Evolutionary conservation across 1,140 invertebrate genomes (phyloP).

Genomic region (Brachionus calyciflorus): DNA sequence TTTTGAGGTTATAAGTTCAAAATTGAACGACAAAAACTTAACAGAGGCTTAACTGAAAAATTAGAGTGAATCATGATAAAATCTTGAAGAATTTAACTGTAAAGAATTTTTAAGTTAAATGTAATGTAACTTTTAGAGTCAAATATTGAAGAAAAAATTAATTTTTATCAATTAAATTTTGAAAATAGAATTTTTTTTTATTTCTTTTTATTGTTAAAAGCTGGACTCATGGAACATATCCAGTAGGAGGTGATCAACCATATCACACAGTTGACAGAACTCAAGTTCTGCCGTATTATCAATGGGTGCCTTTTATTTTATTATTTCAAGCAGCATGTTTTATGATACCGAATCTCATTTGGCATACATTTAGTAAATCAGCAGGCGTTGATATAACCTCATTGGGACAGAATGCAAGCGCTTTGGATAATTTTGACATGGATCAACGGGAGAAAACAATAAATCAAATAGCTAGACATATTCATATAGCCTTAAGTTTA

Average conservation of each 20-base stretch:
- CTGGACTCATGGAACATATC: conserved; percentile 42
- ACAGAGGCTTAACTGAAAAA: too few relatives aligned
- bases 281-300: conserved; percentile 59
- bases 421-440: conserved; percentile 49
- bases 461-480: conserved; percentile 58
- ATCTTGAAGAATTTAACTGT: too few relatives aligned
- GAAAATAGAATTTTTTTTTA: too few relatives aligned
- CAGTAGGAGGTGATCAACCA: conserved; percentile 31
- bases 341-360: conserved; percentile 57
- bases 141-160: too few relatives aligned
- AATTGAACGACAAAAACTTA: too few relatives aligned
- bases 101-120: too few relatives aligned
- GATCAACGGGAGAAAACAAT: conserved; percentile 56
- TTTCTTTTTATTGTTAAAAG: conserved; percentile 66
- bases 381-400: conserved; percentile 48
- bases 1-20: too few relatives aligned
- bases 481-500: conserved; percentile 48
- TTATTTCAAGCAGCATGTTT: conserved; percentile 59
- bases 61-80: too few relatives aligned
- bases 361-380: conserved; percentile 51
- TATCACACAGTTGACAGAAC: conserved; percentile 47
- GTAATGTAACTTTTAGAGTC: too few relatives aligned
- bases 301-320: conserved; percentile 62
- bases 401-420: conserved; percentile 48
- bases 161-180: too few relatives aligned